Base-by-base conservation (phyloP, 2,113 vertebrate genomes). In the Mirounga angustirostris region DNA sequence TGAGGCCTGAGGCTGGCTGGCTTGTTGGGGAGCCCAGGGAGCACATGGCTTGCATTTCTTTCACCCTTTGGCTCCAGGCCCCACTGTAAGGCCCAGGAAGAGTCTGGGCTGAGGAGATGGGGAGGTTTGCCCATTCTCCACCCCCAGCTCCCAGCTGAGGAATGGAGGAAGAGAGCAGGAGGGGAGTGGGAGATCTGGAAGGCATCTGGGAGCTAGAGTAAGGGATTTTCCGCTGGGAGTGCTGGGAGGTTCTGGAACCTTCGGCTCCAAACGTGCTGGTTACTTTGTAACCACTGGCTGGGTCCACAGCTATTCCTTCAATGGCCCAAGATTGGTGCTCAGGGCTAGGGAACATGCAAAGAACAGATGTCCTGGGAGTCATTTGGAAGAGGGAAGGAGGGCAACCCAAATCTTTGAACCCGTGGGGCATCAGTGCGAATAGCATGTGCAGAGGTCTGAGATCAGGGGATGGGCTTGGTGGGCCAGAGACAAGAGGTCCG, bases 281-380 rank as follows among this genome's bases (percentile, higher is more conserved):
- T 36, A 63, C n/a, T 96, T 56, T 69, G 24, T 82, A 63, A 52
- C 43, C 0, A 9, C 26, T 12, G 3, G 30, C 73, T 24, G 33
- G 24, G 18, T 92, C 58, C 81, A 8, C 83, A 95, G 67, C 97
- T 96, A 52, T 96, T 87, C 59, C 54, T 95, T 78, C 74, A 71
- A 40, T 56, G n/a, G 43, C 73, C 16, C 46, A 83, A 40, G n/a
- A 63, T 33, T 54, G 52, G 50, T 71, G 7, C 92, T 80, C 36
- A 84, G 79, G 21, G 19, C 6, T 11, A 71, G 65, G 33, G 76
- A 63, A 59, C 61, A 30, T 43, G 65, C 36, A 50, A 94, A 83
- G 80, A 85, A 61, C 95, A 95, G 86, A 87, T 76, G 79, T 63
- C 56, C 79, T n/a, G 30, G 91, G 87, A 95, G 61, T 95, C 67